phyloP scores from a whole-genome alignment of 2,113 vertebrate genomes.

The Mustelus asterias region DNA sequence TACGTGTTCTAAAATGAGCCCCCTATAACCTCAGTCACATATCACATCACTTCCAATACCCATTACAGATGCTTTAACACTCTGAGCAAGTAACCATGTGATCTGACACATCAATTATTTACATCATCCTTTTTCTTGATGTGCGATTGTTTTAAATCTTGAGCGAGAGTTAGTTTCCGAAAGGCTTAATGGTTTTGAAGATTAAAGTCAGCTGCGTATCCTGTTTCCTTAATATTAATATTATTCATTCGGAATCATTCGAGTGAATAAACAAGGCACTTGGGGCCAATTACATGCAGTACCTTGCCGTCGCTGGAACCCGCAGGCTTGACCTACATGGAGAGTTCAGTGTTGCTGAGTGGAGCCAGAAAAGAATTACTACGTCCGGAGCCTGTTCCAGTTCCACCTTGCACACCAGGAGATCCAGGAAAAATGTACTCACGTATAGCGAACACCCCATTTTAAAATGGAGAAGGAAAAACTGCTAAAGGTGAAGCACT shows the following conservation, averaged over 20 bases:
- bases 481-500: too few relatives aligned
- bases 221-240: conserved; percentile 10
- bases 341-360: not conserved
- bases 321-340: not conserved
- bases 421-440: not conserved
- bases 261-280: not conserved
- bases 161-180: not conserved
- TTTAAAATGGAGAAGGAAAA: not conserved
- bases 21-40: not conserved
- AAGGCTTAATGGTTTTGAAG: not conserved
- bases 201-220: not conserved
- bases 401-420: not conserved
- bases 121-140: not conserved
- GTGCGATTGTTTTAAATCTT: not conserved
- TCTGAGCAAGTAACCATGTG: not conserved
- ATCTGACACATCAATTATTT: not conserved
- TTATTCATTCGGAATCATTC: conserved; percentile 16
- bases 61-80: not conserved
- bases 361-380: not conserved
- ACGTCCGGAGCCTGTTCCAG: not conserved
- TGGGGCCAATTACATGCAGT: conserved; percentile 17
- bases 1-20: not conserved
- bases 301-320: not conserved
- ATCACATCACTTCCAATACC: not conserved
- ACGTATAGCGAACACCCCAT: not conserved